phyloP scores from a whole-genome alignment of 2,888 invertebrate genomes.

The Podotricha telesiphe region DNA sequence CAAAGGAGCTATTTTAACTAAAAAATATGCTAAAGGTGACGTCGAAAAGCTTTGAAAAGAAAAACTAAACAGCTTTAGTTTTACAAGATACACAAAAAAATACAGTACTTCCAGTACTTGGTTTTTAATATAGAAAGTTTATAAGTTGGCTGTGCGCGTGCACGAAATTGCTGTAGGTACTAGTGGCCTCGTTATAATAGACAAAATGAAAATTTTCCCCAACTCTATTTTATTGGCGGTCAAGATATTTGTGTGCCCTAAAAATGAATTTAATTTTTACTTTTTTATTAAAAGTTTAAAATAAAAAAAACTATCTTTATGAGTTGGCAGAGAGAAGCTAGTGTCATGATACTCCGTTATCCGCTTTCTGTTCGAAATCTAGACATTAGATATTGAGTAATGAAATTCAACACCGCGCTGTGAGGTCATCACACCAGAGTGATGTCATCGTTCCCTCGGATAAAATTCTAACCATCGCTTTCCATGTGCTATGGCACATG shows the following conservation, averaged over 20 bases:
- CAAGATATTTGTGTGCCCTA: not conserved
- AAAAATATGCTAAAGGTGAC: not conserved
- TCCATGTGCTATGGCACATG: too few species aligned
- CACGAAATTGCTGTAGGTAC: slow-evolving; percentile 19
- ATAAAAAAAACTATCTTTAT: too few species aligned
- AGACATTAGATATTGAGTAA: too few species aligned
- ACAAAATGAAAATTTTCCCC: slow-evolving; percentile 15
- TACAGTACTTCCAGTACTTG: slow-evolving; percentile 3
- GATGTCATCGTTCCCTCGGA: too few species aligned
- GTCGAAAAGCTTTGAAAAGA: slow-evolving; percentile 1
- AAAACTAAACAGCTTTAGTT: not conserved
- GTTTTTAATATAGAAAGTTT: slow-evolving; percentile 23
- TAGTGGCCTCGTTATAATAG: not conserved
- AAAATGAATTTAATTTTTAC: not conserved
- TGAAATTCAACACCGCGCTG: too few species aligned
- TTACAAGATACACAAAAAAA: slow-evolving; percentile 10
- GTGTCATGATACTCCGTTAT: too few species aligned
- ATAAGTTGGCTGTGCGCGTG: slow-evolving; percentile 11
- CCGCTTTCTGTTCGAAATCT: too few species aligned
- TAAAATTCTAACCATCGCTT: too few species aligned
- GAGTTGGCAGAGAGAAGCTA: too few species aligned
- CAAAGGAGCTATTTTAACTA: not conserved
- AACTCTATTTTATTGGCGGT: slow-evolving; percentile 11
- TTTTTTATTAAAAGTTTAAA: not conserved
- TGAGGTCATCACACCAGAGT: too few species aligned